phyloP scores from a whole-genome alignment of 2,113 vertebrate species.

The Cottus gobio region DNA sequence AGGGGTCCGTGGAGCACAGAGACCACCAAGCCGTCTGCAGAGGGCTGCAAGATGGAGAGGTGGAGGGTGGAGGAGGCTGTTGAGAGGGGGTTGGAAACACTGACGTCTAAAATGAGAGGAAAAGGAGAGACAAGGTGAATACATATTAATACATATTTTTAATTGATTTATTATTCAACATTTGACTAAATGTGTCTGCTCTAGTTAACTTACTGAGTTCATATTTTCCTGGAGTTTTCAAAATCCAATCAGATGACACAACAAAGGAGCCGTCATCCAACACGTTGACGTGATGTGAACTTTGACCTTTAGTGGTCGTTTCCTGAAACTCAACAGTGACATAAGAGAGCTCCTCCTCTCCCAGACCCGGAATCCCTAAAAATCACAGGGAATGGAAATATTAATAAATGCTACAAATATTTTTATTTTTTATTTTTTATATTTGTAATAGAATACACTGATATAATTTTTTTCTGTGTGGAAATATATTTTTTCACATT shows the following conservation, averaged over 20 bases:
- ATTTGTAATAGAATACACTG: too few relatives aligned
- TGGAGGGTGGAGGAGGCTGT: slow-evolving; percentile 28
- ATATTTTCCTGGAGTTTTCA: slow-evolving; percentile 39
- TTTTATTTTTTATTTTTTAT: too few relatives aligned
- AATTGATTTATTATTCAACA: neutral
- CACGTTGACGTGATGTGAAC: slow-evolving; percentile 52
- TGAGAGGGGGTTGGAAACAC: slow-evolving; percentile 42
- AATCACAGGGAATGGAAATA: slow-evolving; percentile 8
- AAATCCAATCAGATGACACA: slow-evolving; percentile 31
- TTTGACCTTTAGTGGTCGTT: slow-evolving; percentile 61
- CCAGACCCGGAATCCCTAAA: slow-evolving; percentile 42
- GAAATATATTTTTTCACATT: neutral
- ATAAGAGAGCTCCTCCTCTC: slow-evolving; percentile 21
- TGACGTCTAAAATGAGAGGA: slow-evolving; percentile 36
- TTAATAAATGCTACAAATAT: neutral
- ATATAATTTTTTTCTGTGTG: neutral
- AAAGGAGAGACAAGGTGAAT: neutral
- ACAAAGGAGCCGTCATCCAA: slow-evolving; percentile 55
- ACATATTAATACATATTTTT: neutral
- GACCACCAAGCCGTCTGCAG: slow-evolving; percentile 2
- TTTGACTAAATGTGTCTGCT: neutral
- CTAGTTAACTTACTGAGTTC: slow-evolving; percentile 41
- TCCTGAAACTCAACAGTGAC: slow-evolving; percentile 58
- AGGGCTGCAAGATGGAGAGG: slow-evolving; percentile 24
- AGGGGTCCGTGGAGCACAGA: slow-evolving; percentile 21